These are phyloP conservation scores for Beaufortia kweichowensis DNA, from an alignment of 2,113 vertebrate genomes.

Conservation along the genomic window DNA sequence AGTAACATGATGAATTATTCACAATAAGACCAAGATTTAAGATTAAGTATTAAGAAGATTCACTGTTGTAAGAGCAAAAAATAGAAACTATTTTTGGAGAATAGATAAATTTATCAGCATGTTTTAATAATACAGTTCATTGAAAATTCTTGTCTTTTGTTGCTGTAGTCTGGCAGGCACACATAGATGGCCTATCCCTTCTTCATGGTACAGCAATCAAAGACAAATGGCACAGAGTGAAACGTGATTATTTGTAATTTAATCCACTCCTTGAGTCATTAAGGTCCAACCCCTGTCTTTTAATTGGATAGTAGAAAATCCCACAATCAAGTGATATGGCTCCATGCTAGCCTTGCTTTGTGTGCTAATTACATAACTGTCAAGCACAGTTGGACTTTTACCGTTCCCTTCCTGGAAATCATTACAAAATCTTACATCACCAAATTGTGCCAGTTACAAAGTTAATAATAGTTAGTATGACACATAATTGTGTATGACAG, in stretches of 20 bases:
- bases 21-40: no score
- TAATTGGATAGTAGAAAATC: not conserved
- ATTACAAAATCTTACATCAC: slow-evolving; percentile 23
- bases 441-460: not conserved
- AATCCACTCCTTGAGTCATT: not conserved
- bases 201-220: not conserved
- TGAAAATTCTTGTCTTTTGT: not conserved
- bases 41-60: no score
- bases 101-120: no score
- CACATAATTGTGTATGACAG: not conserved
- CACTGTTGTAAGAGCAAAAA: no score
- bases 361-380: not conserved
- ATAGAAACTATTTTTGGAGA: no score
- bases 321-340: not conserved
- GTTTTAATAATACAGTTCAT: not conserved
- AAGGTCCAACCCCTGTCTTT: not conserved
- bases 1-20: no score
- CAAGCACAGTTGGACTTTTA: slow-evolving; percentile 6
- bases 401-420: not conserved
- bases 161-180: not conserved
- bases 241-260: not conserved
- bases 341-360: not conserved
- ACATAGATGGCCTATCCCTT: not conserved
- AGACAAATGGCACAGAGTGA: not conserved
- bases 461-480: not conserved